Percentiles rank a stretch among this genome's conserved stretches.
phyloP scores from a whole-genome alignment of 2,113 vertebrate genomes.

The Heterocephalus glaber region DNA sequence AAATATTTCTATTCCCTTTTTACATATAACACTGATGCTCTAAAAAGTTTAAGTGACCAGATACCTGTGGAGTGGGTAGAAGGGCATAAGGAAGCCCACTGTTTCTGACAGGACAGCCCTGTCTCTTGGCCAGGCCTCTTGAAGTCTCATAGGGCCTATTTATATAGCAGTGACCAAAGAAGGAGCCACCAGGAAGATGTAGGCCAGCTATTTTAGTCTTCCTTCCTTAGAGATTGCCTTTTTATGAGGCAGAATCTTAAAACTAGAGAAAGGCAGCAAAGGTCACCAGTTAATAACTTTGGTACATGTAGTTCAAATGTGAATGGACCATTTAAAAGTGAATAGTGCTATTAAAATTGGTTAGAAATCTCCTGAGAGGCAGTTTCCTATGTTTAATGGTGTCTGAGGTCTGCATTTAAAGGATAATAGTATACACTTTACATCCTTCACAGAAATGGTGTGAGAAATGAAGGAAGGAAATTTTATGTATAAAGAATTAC shows the following conservation, averaged over 20 bases:
- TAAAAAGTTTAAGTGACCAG: neutral
- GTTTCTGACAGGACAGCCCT: neutral
- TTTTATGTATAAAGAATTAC: neutral
- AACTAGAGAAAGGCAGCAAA: neutral
- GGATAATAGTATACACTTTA: neutral
- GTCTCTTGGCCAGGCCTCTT: no score
- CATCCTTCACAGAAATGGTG: neutral
- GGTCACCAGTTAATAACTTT: neutral
- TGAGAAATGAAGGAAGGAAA: neutral
- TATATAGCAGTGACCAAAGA: neutral
- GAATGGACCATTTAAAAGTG: conserved; percentile 15
- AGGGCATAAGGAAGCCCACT: neutral
- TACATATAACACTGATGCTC: neutral
- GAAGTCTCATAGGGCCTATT: rapidly evolving
- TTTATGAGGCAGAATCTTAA: conserved; percentile 30
- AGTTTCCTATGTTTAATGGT: neutral
- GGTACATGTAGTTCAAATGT: neutral
- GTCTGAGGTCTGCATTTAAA: conserved; percentile 34
- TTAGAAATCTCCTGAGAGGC: neutral
- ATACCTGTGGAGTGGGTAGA: neutral
- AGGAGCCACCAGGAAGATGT: neutral
- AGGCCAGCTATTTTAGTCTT: neutral
- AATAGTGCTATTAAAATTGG: neutral
- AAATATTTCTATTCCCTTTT: neutral
- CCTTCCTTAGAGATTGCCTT: neutral